phyloP scores from a whole-genome alignment of 2,113 vertebrate genomes.

The Stegastes partitus region DNA sequence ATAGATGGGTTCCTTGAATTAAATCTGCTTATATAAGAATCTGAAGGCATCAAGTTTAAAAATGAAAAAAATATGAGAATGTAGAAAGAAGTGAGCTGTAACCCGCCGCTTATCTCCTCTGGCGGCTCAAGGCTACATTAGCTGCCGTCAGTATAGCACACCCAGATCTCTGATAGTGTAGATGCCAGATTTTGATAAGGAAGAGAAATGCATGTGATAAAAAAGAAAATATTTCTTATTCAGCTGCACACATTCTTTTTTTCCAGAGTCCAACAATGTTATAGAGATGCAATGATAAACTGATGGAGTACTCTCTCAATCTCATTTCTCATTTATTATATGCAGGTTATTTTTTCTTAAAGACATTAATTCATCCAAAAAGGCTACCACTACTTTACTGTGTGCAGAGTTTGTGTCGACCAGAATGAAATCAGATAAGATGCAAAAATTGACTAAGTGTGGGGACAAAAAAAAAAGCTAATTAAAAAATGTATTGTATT shows the following conservation, averaged over 20 bases:
- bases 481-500: neutral
- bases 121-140: neutral
- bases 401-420: neutral
- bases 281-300: too few relatives aligned
- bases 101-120: neutral
- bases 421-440: neutral
- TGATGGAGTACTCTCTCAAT: too few relatives aligned
- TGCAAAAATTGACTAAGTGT: neutral
- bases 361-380: neutral
- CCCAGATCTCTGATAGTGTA: neutral
- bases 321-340: too few relatives aligned
- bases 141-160: neutral
- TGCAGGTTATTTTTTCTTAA: neutral
- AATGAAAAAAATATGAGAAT: too few relatives aligned
- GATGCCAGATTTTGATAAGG: neutral
- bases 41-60: neutral
- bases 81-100: neutral
- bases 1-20: neutral
- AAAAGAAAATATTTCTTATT: neutral
- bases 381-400: too few relatives aligned
- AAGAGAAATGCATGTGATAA: neutral
- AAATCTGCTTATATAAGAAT: neutral
- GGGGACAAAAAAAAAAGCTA: neutral
- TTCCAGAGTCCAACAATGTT: neutral
- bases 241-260: neutral